A percentile compares a stretch with the other conserved stretches of the same genome.
These are phyloP conservation scores for Rhagophthalmus giganteus DNA, from an alignment of 2,888 invertebrate species.

Conservation along the genomic window DNA sequence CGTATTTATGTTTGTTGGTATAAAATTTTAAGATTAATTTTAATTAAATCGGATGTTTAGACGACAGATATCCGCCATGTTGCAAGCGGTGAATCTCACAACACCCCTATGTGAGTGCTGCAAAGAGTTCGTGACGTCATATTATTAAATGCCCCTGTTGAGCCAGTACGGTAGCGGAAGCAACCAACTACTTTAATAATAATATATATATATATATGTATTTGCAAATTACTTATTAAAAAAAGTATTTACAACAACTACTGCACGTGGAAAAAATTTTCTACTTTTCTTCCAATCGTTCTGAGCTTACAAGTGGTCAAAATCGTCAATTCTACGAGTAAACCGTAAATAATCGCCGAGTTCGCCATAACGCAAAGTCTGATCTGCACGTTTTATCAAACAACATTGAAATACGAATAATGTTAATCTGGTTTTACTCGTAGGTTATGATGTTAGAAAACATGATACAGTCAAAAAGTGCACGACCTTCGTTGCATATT, in stretches of 20 bases:
- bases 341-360: neutral
- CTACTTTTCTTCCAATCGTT: no score
- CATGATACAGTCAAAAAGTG: no score
- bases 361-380: conserved; percentile 16
- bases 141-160: conserved; percentile 48
- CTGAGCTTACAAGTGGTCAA: no score
- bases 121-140: conserved; percentile 24
- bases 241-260: no score
- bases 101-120: conserved; percentile 47
- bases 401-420: neutral
- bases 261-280: no score
- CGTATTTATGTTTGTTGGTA: no score
- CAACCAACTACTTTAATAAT: conserved; percentile 2
- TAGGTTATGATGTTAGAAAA: no score
- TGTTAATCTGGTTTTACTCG: no score
- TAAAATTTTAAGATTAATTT: no score
- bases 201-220: neutral
- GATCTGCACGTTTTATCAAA: conserved; percentile 16
- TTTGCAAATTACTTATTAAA: neutral
- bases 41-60: conserved; percentile 50
- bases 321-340: conserved; percentile 2
- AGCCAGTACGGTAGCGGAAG: conserved; percentile 35
- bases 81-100: conserved; percentile 55
- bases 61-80: conserved; percentile 54
- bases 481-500: no score